These are phyloP conservation scores for Drosophila pallidifrons DNA, from an alignment of 1,140 invertebrate species.

Conservation along the genomic window DNA sequence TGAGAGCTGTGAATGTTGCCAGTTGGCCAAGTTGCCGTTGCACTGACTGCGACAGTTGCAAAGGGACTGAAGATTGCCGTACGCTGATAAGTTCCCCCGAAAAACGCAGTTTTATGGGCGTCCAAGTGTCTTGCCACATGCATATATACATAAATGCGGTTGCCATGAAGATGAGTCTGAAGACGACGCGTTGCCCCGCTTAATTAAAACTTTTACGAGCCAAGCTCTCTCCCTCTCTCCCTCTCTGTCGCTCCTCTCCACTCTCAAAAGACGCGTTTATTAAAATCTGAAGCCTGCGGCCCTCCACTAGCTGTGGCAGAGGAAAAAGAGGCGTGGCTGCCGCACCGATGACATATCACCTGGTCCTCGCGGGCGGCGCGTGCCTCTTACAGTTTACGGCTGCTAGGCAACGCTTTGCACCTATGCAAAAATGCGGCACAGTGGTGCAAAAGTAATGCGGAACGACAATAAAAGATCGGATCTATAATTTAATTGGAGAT, in stretches of 20 bases:
- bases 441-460: constrained; percentile 14
- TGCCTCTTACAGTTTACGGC: not conserved
- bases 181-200: constrained; percentile 40
- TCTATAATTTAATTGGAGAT: too few relatives aligned
- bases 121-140: constrained; percentile 34
- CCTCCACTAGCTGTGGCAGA: constrained; percentile 26
- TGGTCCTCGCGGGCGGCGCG: not conserved
- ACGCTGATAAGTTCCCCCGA: constrained; percentile 51
- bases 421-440: constrained; percentile 3
- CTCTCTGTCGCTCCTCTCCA: too few relatives aligned
- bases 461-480: not conserved
- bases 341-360: constrained; percentile 56
- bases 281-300: constrained; percentile 72
- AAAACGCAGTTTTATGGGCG: constrained; percentile 60
- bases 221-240: constrained; percentile 31
- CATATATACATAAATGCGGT: not conserved
- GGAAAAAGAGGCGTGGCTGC: constrained; percentile 29
- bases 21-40: constrained; percentile 19
- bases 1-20: not conserved
- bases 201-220: constrained; percentile 74
- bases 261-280: constrained; percentile 57
- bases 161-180: constrained; percentile 23
- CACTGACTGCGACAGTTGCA: constrained; percentile 6
- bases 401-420: constrained; percentile 16
- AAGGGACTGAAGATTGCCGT: constrained; percentile 11